Conservation (phyloP, 1,140 invertebrate species). For the Atta colombica region DNA sequence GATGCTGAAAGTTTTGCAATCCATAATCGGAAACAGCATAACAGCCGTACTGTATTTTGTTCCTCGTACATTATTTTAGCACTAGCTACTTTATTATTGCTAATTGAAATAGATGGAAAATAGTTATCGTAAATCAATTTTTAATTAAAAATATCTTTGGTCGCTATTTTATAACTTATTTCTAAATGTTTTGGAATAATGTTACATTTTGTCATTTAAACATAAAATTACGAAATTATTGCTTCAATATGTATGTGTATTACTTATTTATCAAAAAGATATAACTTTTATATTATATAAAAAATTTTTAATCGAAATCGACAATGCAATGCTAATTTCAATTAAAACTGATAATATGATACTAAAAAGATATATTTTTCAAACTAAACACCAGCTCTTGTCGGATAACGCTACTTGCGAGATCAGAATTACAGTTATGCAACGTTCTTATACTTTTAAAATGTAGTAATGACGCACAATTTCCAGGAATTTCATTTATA, state of each 20-base stretch:
- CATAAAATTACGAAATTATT: too few species aligned
- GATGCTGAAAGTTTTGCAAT: conserved; percentile 13
- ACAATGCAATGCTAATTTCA: background rate
- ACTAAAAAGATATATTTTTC: background rate
- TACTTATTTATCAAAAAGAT: background rate
- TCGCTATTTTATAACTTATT: background rate
- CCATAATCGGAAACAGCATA: background rate
- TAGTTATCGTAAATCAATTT: background rate
- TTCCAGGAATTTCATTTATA: background rate
- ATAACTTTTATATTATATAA: background rate
- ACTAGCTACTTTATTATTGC: background rate
- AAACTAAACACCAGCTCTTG: background rate
- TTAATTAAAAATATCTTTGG: background rate
- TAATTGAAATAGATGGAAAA: background rate
- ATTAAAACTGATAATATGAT: too few species aligned
- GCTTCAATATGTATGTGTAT: background rate
- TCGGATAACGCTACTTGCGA: background rate
- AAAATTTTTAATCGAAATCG: background rate
- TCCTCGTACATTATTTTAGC: conserved; percentile 4
- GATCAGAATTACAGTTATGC: conserved; percentile 15
- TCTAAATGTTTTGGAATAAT: too few species aligned
- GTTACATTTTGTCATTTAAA: too few species aligned
- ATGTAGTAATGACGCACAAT: background rate
- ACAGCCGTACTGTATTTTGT: background rate
- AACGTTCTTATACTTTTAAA: conserved; percentile 22